Evolutionary conservation across 2,113 vertebrate species (phyloP).

Genomic region (Xiphias gladius): DNA sequence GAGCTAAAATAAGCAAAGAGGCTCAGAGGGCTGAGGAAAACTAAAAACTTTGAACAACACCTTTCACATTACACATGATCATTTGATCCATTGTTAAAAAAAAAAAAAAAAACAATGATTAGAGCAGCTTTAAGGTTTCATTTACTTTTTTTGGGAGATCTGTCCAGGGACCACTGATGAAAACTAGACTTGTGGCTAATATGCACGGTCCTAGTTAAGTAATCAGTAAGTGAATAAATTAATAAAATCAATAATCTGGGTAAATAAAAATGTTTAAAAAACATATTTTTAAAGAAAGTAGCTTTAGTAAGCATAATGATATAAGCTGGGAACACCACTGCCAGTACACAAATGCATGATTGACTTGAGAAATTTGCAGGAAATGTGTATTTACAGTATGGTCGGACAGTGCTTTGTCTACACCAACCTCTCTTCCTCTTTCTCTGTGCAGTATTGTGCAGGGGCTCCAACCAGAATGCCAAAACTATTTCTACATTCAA

Average conservation of each 20-base stretch:
- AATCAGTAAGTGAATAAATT: neutral
- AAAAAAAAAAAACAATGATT: neutral
- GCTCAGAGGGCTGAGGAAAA: neutral
- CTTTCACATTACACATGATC: neutral
- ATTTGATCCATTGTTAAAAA: neutral
- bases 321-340: neutral
- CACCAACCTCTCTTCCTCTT: neutral
- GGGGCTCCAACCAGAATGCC: constrained; percentile 15
- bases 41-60: neutral
- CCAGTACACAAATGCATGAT: neutral
- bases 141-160: neutral
- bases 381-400: neutral
- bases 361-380: neutral
- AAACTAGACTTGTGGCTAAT: no score
- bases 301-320: neutral
- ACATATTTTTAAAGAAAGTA: neutral
- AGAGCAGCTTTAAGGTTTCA: neutral
- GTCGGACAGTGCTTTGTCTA: neutral
- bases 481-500: constrained; percentile 22
- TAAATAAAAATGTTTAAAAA: neutral
- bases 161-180: neutral
- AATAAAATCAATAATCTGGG: neutral
- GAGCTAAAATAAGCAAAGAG: neutral
- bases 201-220: no score
- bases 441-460: neutral